phyloP scores from a whole-genome alignment of 2,888 invertebrate genomes.

The Cephus spinipes region DNA sequence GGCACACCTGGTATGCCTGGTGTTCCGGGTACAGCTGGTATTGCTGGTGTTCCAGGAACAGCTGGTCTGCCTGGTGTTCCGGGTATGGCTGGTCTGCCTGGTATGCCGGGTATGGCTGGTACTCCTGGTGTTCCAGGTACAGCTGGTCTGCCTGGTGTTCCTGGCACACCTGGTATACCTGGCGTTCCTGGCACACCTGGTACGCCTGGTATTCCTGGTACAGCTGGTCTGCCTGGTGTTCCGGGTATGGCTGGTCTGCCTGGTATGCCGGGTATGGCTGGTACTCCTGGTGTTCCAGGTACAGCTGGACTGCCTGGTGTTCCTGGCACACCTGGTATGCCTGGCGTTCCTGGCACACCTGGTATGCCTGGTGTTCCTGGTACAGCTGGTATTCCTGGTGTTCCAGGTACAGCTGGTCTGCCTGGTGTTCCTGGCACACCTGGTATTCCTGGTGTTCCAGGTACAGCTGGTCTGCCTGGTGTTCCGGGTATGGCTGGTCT shows the following conservation, averaged over 20 bases:
- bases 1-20: constrained; percentile 37
- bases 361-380: constrained; percentile 30
- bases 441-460: constrained; percentile 30
- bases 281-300: constrained; percentile 12
- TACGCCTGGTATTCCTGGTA: constrained; percentile 30
- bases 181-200: constrained; percentile 10
- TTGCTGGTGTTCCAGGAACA: constrained; percentile 36
- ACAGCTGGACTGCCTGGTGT: neutral
- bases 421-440: constrained; percentile 37
- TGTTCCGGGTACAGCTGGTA: constrained; percentile 35
- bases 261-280: constrained; percentile 17
- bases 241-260: constrained; percentile 8
- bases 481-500: constrained; percentile 36
- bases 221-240: constrained; percentile 35
- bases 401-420: constrained; percentile 27
- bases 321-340: constrained; percentile 21
- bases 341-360: constrained; percentile 30
- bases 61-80: constrained; percentile 35
- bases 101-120: constrained; percentile 48
- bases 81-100: constrained; percentile 51
- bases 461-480: constrained; percentile 29
- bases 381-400: constrained; percentile 33
- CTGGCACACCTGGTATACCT: constrained; percentile 13
- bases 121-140: constrained; percentile 2
- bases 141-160: constrained; percentile 23